Conservation (phyloP, 2,113 vertebrate species). For the Strix uralensis region DNA sequence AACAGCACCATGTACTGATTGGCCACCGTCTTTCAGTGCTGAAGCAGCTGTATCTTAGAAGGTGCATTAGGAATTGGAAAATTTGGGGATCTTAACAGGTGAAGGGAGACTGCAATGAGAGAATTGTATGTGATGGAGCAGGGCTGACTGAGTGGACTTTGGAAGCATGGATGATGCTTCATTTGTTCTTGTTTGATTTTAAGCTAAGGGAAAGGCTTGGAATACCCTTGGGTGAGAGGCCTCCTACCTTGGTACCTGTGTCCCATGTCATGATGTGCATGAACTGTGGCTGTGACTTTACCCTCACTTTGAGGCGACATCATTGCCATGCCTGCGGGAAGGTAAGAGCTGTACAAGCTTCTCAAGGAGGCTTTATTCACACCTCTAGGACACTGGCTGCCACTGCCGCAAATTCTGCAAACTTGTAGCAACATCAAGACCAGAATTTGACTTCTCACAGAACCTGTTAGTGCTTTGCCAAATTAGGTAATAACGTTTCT, state of each 20-base stretch:
- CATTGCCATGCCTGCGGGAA: constrained; percentile 96
- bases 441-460: neutral
- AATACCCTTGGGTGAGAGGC: constrained; percentile 86
- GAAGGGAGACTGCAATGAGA: neutral
- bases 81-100: neutral
- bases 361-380: neutral
- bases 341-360: constrained; percentile 71
- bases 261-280: constrained; percentile 97
- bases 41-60: neutral
- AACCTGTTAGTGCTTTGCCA: neutral
- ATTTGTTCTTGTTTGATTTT: constrained; percentile 29
- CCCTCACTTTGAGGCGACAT: constrained; percentile 88
- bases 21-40: neutral
- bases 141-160: neutral
- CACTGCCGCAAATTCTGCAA: neutral
- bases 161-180: neutral
- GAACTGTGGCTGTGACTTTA: constrained; percentile 95
- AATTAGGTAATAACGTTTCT: neutral
- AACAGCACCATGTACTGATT: neutral
- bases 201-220: constrained; percentile 85
- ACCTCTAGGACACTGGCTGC: neutral
- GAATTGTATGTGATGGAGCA: neutral
- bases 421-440: neutral
- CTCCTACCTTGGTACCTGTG: constrained; percentile 88
- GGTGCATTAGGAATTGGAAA: neutral